Base-by-base conservation (phyloP, 1,140 invertebrate genomes). In the Heliconius eleuchia region DNA sequence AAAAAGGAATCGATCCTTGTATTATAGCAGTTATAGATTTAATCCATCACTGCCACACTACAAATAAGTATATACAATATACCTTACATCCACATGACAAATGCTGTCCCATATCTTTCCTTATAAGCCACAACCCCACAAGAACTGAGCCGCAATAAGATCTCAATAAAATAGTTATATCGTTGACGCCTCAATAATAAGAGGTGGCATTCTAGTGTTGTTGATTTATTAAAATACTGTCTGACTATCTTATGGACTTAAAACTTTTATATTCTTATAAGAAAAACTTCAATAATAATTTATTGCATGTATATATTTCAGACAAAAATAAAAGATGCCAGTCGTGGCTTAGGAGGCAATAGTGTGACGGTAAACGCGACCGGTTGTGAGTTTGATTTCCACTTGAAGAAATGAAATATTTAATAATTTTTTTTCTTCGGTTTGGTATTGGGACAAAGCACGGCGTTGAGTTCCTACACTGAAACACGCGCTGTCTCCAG, bases 61-160 rank as follows among this genome's bases (percentile, higher is more conserved):
- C 8, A 71, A 71, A 27, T 39, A n/a, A 66, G 27, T 66, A 9
- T 66, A 66, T 30, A 9, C 13, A 66, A 27, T 30, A 3, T 27
- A 30, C 3, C 9, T 66, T 30, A 5, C 60, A 66, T 66, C 27
- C 27, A 66, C 19, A 16, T 77, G 79, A 74, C 73, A 57, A 71
- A 80, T 77, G 75, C 71, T 18, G 70, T 71, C 74, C 70, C 79
- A 80, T 80, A 74, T 71, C 79, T 80, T 80, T 52, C 79, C 79
- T 74, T 80, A 80, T 80, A 57, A 73, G 79, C 76, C 23, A 39
- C 52, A 75, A 72, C 71, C 39, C 39, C 23, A 30, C 79, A 80
- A 76, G 74, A 77, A 80, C 70, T 76, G 70, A 39, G 74, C 74
- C 55, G 42, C 42, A 80, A 73, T 80, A 66, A 19, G 79, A 55